phyloP scores from a whole-genome alignment of 2,888 invertebrate species.

The Latrodectus elegans region DNA sequence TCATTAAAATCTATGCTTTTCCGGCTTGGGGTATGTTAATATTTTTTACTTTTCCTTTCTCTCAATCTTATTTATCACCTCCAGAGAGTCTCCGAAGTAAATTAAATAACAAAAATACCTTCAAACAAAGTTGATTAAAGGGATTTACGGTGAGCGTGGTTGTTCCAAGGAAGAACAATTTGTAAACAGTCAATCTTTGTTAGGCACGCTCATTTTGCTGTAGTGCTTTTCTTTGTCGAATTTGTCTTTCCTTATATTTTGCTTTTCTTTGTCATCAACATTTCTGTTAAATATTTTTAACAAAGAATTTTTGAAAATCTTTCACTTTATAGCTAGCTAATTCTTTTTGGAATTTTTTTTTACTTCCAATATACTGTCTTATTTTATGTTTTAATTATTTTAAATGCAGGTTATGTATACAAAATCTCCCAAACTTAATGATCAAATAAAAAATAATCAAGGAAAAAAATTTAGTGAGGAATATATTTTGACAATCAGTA shows the following conservation, averaged over 20 bases:
- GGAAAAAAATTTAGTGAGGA: too few relatives aligned
- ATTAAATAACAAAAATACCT: slow-evolving; percentile 39
- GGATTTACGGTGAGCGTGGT: slow-evolving; percentile 17
- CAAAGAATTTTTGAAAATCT: too few relatives aligned
- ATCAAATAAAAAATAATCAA: too few relatives aligned
- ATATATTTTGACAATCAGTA: too few relatives aligned
- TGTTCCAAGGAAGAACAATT: slow-evolving; percentile 16
- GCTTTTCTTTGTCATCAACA: not conserved
- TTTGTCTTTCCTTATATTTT: not conserved
- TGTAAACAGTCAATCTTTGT: slow-evolving; percentile 50
- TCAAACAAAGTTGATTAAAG: slow-evolving; percentile 45
- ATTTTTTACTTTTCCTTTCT: not conserved
- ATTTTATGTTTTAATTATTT: not conserved
- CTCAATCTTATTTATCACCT: slow-evolving; percentile 32
- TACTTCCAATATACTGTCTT: not conserved
- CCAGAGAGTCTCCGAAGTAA: slow-evolving; percentile 24
- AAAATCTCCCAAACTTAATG: too few relatives aligned
- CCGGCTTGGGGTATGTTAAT: not conserved
- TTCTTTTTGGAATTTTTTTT: not conserved
- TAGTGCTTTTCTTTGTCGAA: not conserved
- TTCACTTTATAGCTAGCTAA: too few relatives aligned
- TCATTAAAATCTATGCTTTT: slow-evolving; percentile 3
- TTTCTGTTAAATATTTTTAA: too few relatives aligned
- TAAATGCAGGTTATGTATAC: not conserved
- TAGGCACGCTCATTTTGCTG: not conserved